Percentiles rank a stretch among this genome's conserved stretches.
Conservation (phyloP, 2,113 vertebrate genomes). For the Myrmecobius fasciatus region DNA sequence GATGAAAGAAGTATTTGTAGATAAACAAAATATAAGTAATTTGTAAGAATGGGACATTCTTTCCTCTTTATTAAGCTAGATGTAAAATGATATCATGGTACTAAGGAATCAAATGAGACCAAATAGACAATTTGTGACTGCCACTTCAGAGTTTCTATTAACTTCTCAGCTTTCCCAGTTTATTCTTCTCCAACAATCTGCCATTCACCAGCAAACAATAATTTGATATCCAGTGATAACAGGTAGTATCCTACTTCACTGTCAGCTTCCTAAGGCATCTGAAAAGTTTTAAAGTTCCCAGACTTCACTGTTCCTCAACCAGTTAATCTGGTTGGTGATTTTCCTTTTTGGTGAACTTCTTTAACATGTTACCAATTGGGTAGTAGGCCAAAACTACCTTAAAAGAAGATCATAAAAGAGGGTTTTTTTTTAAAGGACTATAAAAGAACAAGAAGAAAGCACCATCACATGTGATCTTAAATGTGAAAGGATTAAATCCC, state of each 20-base stretch:
- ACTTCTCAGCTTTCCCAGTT: background rate
- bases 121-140: background rate
- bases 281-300: background rate
- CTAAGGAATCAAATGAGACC: background rate
- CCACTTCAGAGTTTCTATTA: background rate
- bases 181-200: background rate
- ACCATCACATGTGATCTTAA: background rate
- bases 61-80: background rate
- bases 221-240: background rate
- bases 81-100: background rate
- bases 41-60: background rate
- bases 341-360: background rate
- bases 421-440: background rate
- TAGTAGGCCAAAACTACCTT: background rate
- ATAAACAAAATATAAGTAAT: background rate
- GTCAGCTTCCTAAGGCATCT: background rate
- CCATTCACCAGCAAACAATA: background rate
- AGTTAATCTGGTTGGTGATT: background rate
- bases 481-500: background rate
- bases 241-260: fast-evolving
- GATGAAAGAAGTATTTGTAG: background rate
- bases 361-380: fast-evolving
- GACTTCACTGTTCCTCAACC: background rate
- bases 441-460: background rate
- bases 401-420: background rate